Evolutionary conservation across 2,888 invertebrate species (phyloP).

Genomic region (Polydrusus pterygomalis): DNA sequence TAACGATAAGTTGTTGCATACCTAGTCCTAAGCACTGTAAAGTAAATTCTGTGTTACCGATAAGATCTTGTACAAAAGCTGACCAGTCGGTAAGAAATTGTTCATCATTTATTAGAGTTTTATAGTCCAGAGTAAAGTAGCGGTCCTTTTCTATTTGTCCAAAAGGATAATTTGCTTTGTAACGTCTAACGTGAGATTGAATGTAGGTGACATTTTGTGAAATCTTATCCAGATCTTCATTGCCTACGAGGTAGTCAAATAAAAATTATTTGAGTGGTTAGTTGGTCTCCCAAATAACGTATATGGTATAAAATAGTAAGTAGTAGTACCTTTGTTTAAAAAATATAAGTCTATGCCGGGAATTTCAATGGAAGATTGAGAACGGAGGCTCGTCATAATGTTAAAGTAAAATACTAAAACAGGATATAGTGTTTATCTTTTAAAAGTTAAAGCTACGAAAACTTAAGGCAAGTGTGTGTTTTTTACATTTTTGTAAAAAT

Average conservation of each 20-base stretch:
- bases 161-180: conserved; percentile 22
- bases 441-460: too few relatives aligned
- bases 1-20: conserved; percentile 81
- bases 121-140: conserved; percentile 77
- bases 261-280: background rate
- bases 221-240: conserved; percentile 35
- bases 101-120: conserved; percentile 74
- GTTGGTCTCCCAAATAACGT: too few relatives aligned
- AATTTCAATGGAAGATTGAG: conserved; percentile 62
- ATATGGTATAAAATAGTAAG: too few relatives aligned
- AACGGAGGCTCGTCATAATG: background rate
- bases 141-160: conserved; percentile 76
- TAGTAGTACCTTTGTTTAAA: conserved; percentile 74
- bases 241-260: conserved; percentile 26
- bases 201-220: conserved; percentile 7
- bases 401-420: background rate
- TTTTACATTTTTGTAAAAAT: too few relatives aligned
- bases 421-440: too few relatives aligned
- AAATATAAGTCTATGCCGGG: conserved; percentile 88
- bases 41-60: conserved; percentile 79
- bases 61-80: conserved; percentile 75
- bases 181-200: conserved; percentile 33
- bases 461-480: too few relatives aligned
- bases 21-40: conserved; percentile 85
- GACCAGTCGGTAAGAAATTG: conserved; percentile 77